A percentile compares a stretch with the other conserved stretches of the same genome.
Evolutionary conservation across 2,797 vertebrate genomes (phyloP).

Genomic region (Gymnothorax javanicus): DNA sequence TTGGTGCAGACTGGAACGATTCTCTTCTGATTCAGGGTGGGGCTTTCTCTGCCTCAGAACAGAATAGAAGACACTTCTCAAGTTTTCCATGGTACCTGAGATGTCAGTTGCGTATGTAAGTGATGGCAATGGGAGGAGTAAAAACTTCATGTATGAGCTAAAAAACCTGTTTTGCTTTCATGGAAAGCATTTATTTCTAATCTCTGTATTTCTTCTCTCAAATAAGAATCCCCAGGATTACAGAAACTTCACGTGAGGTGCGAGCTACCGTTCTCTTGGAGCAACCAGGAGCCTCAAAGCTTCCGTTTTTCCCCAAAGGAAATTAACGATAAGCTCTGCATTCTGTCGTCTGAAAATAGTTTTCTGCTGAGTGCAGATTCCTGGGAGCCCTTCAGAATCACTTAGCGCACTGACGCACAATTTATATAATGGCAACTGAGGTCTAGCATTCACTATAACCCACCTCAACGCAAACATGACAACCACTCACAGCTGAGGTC

Average conservation of each 20-base stretch:
- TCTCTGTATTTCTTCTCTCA: not conserved
- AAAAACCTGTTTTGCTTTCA: not conserved
- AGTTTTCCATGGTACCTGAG: not conserved
- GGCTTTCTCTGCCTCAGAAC: conserved; percentile 86
- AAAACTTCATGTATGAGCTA: not conserved
- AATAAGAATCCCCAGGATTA: not conserved
- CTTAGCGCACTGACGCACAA: not conserved
- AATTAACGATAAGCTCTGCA: not conserved
- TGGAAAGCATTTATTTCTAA: not conserved
- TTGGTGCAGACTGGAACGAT: conserved; percentile 98
- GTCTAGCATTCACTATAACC: not conserved
- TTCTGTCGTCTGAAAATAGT: not conserved
- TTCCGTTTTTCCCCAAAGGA: conserved; percentile 1
- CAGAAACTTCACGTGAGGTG: not conserved
- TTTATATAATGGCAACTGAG: conserved; percentile 18
- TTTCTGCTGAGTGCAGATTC: not conserved
- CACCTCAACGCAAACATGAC: conserved; percentile 6
- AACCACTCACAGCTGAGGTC: not conserved
- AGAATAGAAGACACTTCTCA: not conserved
- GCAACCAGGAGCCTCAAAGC: not conserved
- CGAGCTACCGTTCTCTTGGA: not conserved
- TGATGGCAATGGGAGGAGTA: not conserved
- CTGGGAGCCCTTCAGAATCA: not conserved
- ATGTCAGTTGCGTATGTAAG: not conserved
- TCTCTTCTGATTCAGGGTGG: conserved; percentile 65